phyloP scores from a whole-genome alignment of 2,888 invertebrate genomes.

The Rotaria sp. region DNA sequence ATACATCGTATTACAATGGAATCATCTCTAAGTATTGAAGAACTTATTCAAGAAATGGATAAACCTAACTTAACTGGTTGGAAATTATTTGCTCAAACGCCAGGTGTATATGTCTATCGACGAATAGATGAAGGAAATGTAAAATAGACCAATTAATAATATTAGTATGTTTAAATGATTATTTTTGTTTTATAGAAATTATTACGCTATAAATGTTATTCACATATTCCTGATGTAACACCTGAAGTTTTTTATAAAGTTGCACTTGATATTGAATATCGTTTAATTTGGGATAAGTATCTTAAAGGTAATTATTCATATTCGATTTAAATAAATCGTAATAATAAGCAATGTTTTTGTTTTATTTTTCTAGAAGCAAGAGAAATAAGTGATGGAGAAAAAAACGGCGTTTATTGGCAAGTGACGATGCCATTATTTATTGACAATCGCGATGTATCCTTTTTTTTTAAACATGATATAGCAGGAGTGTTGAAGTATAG shows the following conservation, averaged over 20 bases:
- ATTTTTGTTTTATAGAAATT: neutral
- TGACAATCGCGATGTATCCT: constrained; percentile 55
- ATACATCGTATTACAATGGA: neutral
- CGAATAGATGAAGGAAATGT: neutral
- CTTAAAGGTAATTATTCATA: constrained; percentile 46
- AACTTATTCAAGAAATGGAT: neutral
- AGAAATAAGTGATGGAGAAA: constrained; percentile 42
- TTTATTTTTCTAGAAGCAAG: neutral
- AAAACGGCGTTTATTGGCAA: constrained; percentile 51
- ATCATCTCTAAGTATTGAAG: neutral
- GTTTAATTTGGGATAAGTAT: constrained; percentile 52
- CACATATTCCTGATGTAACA: constrained; percentile 13
- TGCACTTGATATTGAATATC: constrained; percentile 48
- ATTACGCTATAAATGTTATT: neutral
- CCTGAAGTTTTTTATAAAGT: constrained; percentile 1
- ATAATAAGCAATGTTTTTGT: too few species aligned
- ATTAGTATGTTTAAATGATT: too few species aligned
- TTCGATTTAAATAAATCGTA: too few species aligned
- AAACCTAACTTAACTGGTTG: neutral
- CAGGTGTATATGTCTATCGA: neutral
- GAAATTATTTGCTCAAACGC: neutral
- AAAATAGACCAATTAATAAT: neutral
- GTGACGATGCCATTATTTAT: constrained; percentile 52
- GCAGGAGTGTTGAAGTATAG: too few species aligned
- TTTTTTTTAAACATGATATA: constrained; percentile 33